These are phyloP conservation scores for Leptopilina boulardi DNA, from an alignment of 1,140 invertebrate species.

Conservation along the genomic window DNA sequence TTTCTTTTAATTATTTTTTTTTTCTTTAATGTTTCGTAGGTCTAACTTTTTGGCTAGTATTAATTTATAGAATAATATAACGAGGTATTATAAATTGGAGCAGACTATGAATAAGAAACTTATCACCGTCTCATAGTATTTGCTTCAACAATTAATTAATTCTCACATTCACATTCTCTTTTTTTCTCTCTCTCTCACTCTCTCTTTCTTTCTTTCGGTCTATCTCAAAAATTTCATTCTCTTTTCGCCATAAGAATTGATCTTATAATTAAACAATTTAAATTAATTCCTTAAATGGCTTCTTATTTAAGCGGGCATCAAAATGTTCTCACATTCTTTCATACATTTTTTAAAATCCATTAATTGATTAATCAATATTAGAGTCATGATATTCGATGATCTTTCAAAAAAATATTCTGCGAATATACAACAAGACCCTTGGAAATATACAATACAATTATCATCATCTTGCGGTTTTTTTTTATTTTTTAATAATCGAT, in stretches of 20 bases:
- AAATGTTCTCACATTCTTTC: not conserved
- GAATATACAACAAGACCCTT: conserved; percentile 4
- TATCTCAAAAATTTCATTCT: not conserved
- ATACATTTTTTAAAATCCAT: conserved; percentile 5
- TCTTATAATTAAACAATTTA: not conserved
- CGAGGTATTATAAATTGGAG: conserved; percentile 61
- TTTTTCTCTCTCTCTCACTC: not conserved
- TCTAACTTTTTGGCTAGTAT: conserved; percentile 62
- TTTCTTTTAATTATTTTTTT: conserved; percentile 24
- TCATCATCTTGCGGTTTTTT: not conserved
- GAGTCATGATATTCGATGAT: conserved; percentile 18
- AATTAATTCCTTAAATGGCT: not conserved
- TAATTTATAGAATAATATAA: conserved; percentile 63
- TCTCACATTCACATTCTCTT: conserved; percentile 33
- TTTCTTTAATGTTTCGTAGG: not conserved
- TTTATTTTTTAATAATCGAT: not conserved
- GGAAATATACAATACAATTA: not conserved
- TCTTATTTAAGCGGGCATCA: not conserved
- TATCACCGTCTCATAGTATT: conserved; percentile 26
- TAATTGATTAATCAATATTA: not conserved
- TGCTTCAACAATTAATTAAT: conserved; percentile 13
- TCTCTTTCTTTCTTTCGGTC: not conserved
- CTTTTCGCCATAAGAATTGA: not conserved
- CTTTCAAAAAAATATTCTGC: conserved; percentile 14
- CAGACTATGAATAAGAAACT: conserved; percentile 31